These are phyloP conservation scores for Cordylochernes scorpioides DNA, from an alignment of 2,888 invertebrate species.

Conservation along the genomic window DNA sequence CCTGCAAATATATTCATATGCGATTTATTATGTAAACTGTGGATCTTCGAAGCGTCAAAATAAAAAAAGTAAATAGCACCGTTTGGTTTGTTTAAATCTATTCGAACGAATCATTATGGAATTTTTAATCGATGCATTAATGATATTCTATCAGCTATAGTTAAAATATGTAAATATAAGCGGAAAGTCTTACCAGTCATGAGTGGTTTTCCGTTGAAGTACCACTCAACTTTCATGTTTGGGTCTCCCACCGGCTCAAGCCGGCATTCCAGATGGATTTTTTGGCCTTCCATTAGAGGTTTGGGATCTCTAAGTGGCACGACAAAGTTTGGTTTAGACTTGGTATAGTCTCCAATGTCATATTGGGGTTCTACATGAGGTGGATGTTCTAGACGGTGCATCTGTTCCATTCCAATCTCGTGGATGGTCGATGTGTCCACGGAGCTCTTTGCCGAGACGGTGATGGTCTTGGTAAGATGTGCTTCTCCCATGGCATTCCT, in stretches of 20 bases:
- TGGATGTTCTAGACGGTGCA: conserved; percentile 53
- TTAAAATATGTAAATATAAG: too few relatives aligned
- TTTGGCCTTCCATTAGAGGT: conserved; percentile 57
- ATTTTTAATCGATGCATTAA: too few relatives aligned
- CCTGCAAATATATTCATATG: too few relatives aligned
- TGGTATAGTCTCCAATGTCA: conserved; percentile 67
- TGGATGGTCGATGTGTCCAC: conserved; percentile 77
- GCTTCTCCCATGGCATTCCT: conserved; percentile 72
- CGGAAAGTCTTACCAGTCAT: conserved; percentile 30
- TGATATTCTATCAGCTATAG: too few relatives aligned
- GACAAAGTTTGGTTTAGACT: conserved; percentile 77
- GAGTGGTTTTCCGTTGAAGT: conserved; percentile 39
- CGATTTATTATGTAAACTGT: too few relatives aligned
- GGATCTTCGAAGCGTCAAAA: too few relatives aligned
- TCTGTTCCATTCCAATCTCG: conserved; percentile 53
- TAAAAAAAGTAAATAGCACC: conserved; percentile 1
- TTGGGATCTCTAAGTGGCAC: conserved; percentile 64
- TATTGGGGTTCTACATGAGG: conserved; percentile 64
- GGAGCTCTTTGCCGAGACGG: conserved; percentile 47
- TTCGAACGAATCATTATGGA: too few relatives aligned
- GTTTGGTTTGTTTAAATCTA: not conserved
- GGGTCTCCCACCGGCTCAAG: conserved; percentile 83
- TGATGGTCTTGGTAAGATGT: conserved; percentile 23
- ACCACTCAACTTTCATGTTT: conserved; percentile 70
- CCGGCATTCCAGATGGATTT: conserved; percentile 72